Conservation (phyloP, 1,140 invertebrate species). For the Adoxophyes honmai region DNA sequence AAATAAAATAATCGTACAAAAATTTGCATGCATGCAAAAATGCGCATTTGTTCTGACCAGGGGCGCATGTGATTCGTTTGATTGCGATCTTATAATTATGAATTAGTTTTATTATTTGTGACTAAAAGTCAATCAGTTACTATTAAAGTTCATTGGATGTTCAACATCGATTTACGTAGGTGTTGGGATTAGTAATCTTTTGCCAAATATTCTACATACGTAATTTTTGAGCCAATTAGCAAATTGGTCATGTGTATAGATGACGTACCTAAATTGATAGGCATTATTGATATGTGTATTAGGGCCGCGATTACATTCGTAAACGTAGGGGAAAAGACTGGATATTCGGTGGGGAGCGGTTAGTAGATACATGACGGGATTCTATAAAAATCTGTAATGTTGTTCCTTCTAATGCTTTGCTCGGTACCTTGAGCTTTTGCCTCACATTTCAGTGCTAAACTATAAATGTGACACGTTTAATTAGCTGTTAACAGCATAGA, state of each 20-base stretch:
- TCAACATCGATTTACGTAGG: slow-evolving; percentile 39
- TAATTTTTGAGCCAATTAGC: slow-evolving; percentile 23
- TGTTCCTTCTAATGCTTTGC: too few relatives aligned
- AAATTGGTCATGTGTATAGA: slow-evolving; percentile 8
- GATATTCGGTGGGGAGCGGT: slow-evolving; percentile 36
- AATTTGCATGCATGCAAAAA: too few relatives aligned
- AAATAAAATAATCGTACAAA: slow-evolving; percentile 40
- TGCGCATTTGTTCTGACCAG: slow-evolving; percentile 8
- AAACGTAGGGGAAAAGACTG: slow-evolving; percentile 26
- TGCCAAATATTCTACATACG: slow-evolving; percentile 47
- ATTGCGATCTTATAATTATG: slow-evolving; percentile 39
- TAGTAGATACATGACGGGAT: slow-evolving; percentile 28
- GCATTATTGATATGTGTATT: slow-evolving; percentile 24
- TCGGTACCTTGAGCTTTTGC: too few relatives aligned
- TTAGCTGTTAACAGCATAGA: too few relatives aligned
- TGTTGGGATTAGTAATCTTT: slow-evolving; percentile 34
- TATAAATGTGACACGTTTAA: too few relatives aligned
- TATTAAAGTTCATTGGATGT: slow-evolving; percentile 41
- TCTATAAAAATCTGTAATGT: too few relatives aligned
- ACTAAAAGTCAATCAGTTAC: slow-evolving; percentile 53
- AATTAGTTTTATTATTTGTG: slow-evolving; percentile 40
- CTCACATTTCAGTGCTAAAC: too few relatives aligned
- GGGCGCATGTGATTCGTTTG: slow-evolving; percentile 27
- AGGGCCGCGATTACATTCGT: slow-evolving; percentile 26
- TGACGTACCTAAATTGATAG: slow-evolving; percentile 12